These are phyloP conservation scores for Itoplectis maculator DNA, from an alignment of 2,888 invertebrate genomes.

Conservation along the genomic window DNA sequence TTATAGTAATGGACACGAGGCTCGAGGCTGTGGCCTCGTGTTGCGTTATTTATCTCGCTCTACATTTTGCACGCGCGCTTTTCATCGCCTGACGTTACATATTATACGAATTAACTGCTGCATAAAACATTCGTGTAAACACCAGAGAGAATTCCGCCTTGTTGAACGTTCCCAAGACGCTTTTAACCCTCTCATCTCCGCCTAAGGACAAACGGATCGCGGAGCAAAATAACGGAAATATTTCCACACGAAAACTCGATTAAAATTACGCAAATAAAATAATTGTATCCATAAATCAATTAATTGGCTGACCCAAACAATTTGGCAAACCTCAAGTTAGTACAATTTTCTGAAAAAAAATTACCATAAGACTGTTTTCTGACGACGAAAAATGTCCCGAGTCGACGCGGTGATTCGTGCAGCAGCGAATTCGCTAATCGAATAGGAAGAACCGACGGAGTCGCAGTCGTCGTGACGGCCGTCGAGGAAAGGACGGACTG, in stretches of 20 bases:
- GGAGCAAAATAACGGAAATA: background rate
- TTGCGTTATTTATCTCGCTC: slow-evolving; percentile 6
- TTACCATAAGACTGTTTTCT: no score
- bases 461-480: background rate
- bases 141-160: no score
- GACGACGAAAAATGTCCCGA: no score
- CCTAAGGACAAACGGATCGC: background rate
- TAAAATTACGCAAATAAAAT: background rate
- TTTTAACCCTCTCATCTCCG: slow-evolving; percentile 4
- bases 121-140: background rate
- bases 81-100: background rate
- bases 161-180: background rate
- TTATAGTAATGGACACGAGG: slow-evolving; percentile 54
- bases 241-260: background rate
- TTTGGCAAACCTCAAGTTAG: no score
- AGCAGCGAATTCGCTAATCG: slow-evolving; percentile 58
- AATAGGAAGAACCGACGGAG: slow-evolving; percentile 53
- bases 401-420: slow-evolving; percentile 34
- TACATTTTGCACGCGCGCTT: background rate
- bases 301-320: no score
- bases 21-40: slow-evolving; percentile 45
- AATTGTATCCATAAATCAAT: no score
- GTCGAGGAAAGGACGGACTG: slow-evolving; percentile 24
- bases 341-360: no score
- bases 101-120: slow-evolving; percentile 34